phyloP scores from a whole-genome alignment of 2,113 vertebrate genomes.

The Morone saxatilis region DNA sequence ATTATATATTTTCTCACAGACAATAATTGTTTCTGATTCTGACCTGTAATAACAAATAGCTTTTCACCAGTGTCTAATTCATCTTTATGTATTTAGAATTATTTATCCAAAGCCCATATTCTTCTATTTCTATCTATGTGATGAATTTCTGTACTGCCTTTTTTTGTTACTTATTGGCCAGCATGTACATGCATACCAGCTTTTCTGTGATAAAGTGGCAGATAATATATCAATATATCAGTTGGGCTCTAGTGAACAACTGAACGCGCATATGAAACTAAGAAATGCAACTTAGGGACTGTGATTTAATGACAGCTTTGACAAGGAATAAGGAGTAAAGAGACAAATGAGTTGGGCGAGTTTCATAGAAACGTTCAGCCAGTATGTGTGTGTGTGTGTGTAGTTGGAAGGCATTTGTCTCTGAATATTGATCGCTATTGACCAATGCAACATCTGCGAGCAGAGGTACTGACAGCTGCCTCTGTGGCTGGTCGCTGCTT shows the following conservation, averaged over 20 bases:
- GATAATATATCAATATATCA: constrained; percentile 12
- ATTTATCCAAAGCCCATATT: neutral
- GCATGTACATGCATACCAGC: neutral
- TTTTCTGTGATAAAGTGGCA: neutral
- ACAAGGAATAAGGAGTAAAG: constrained; percentile 19
- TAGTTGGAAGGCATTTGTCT: constrained; percentile 40
- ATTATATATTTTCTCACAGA: too few species aligned
- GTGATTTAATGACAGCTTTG: constrained; percentile 49
- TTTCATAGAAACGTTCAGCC: constrained; percentile 26
- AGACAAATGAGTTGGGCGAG: constrained; percentile 33
- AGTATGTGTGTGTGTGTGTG: constrained; percentile 26
- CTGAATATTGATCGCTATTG: constrained; percentile 66
- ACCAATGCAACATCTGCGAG: constrained; percentile 45
- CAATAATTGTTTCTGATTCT: too few species aligned
- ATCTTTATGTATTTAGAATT: neutral
- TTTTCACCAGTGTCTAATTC: neutral
- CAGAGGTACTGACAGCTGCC: constrained; percentile 45
- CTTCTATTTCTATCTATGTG: neutral
- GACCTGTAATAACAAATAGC: neutral
- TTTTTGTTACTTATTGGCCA: neutral
- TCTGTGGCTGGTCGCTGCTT: constrained; percentile 42
- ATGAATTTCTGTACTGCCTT: neutral
- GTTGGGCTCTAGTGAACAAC: constrained; percentile 7
- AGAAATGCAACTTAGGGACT: constrained; percentile 24
- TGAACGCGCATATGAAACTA: constrained; percentile 33